Evolutionary conservation across 2,888 invertebrate genomes (phyloP).

Genomic region (Argynnis bischoffii): DNA sequence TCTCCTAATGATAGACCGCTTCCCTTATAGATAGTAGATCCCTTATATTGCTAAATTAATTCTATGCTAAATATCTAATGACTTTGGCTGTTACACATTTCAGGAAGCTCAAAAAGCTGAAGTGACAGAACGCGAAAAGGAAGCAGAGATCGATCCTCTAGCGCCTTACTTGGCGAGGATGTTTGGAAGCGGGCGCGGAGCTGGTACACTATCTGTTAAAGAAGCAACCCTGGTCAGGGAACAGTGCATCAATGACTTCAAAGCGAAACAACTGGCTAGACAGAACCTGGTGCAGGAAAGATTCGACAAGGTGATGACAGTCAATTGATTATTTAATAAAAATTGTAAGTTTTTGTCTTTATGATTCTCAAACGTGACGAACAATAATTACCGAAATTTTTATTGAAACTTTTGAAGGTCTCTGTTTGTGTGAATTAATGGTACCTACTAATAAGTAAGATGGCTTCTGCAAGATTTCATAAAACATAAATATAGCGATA

Average conservation of each 20-base stretch:
- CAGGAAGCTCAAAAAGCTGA: constrained; percentile 78
- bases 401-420: no score
- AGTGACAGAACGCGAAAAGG: constrained; percentile 83
- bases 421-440: no score
- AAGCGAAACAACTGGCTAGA: constrained; percentile 82
- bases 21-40: no score
- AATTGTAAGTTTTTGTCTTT: no score
- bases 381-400: no score
- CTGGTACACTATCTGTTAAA: constrained; percentile 65
- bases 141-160: constrained; percentile 84
- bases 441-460: no score
- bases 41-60: no score
- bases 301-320: constrained; percentile 82
- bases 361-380: no score
- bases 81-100: not conserved
- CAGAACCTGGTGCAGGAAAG: constrained; percentile 85
- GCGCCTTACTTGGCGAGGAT: constrained; percentile 84
- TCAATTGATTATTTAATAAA: no score
- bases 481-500: no score
- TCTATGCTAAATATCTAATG: not conserved
- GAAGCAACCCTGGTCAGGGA: constrained; percentile 78
- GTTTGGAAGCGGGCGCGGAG: constrained; percentile 72
- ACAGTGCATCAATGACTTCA: constrained; percentile 86
- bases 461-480: no score
- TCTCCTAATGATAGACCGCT: no score